Percentiles rank a stretch among this genome's conserved stretches.
Evolutionary conservation across 2,797 vertebrate genomes (phyloP).

Genomic region (Parambassis ranga): DNA sequence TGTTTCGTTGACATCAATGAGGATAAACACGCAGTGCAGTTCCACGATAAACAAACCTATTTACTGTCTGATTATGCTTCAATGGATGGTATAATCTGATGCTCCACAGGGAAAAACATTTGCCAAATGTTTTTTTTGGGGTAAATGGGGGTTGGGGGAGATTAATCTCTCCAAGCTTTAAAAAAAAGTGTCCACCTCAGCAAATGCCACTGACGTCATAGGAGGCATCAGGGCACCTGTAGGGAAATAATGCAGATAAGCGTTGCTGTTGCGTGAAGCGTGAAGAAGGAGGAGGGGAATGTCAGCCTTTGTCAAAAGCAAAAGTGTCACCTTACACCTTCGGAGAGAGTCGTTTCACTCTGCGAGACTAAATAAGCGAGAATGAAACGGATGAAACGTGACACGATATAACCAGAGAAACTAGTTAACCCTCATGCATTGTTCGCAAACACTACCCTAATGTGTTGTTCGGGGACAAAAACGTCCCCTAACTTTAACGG

Average conservation of each 20-base stretch:
- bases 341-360: neutral
- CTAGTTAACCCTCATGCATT: too few relatives aligned
- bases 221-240: slow-evolving; percentile 37
- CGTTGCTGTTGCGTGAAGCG: neutral
- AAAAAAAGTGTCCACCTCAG: slow-evolving; percentile 37
- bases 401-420: too few relatives aligned
- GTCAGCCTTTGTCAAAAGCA: slow-evolving; percentile 20
- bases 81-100: slow-evolving; percentile 11
- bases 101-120: slow-evolving; percentile 25
- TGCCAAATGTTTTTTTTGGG: slow-evolving; percentile 14
- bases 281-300: neutral
- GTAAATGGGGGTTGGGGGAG: neutral
- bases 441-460: too few relatives aligned
- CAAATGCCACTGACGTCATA: slow-evolving; percentile 38
- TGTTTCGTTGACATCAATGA: slow-evolving; percentile 66
- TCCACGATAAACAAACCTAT: slow-evolving; percentile 47
- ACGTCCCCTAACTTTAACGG: too few relatives aligned
- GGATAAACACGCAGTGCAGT: slow-evolving; percentile 50
- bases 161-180: slow-evolving; percentile 25
- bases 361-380: neutral
- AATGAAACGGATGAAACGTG: neutral
- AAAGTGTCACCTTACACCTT: slow-evolving; percentile 51
- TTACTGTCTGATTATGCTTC: slow-evolving; percentile 20
- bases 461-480: too few relatives aligned
- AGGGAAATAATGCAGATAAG: slow-evolving; percentile 37